Evolutionary conservation across 2,797 vertebrate species (phyloP).

Genomic region (Enteromius argenteus): DNA sequence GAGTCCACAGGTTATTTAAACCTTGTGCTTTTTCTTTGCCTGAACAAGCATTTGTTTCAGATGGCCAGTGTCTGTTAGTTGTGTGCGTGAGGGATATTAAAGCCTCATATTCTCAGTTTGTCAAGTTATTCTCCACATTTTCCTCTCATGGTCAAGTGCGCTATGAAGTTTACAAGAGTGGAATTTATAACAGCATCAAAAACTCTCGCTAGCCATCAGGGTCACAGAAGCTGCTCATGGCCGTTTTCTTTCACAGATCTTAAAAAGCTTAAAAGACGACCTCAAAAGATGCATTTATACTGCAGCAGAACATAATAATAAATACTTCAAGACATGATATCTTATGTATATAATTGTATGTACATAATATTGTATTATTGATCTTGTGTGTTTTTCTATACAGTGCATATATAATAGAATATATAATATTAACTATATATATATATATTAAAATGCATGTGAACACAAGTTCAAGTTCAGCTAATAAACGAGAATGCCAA

Average conservation of each 20-base stretch:
- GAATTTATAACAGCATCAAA: constrained; percentile 42
- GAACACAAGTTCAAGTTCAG: constrained; percentile 2
- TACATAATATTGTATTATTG: not conserved
- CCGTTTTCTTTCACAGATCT: constrained; percentile 36
- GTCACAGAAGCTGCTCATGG: constrained; percentile 31
- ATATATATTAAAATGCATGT: not conserved
- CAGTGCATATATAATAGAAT: not conserved
- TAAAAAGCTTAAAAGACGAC: not conserved
- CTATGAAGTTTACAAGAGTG: constrained; percentile 46
- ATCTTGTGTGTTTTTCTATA: not conserved
- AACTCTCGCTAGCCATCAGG: constrained; percentile 26
- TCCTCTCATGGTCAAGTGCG: constrained; percentile 47
- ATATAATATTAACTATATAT: not conserved
- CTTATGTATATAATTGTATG: not conserved
- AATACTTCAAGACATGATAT: not conserved
- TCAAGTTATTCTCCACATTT: constrained; percentile 22
- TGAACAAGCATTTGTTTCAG: not conserved
- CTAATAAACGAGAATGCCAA: constrained; percentile 76
- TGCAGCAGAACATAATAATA: constrained; percentile 17
- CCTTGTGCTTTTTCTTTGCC: not conserved
- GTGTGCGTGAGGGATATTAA: not conserved
- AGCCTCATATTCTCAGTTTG: not conserved
- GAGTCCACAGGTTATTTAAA: not conserved
- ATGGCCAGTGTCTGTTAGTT: constrained; percentile 13
- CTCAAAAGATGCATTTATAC: not conserved